These are phyloP conservation scores for Clupea harengus DNA, from an alignment of 2,113 vertebrate species.

Conservation along the genomic window DNA sequence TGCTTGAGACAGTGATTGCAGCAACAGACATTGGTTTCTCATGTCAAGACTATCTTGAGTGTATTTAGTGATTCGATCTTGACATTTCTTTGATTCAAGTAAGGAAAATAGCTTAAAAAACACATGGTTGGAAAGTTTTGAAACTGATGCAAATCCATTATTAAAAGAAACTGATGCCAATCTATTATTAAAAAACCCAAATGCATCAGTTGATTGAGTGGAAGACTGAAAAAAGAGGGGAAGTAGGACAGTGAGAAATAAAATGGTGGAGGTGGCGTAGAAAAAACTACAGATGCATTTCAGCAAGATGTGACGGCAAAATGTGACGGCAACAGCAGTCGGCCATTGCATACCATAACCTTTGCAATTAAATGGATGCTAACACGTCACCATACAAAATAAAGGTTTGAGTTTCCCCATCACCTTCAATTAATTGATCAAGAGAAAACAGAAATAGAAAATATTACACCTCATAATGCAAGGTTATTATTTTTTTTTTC, in stretches of 20 bases:
- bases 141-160: not conserved
- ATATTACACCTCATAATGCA: no score
- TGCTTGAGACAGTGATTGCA: not conserved
- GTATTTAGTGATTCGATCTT: not conserved
- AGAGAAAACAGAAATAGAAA: no score
- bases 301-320: no score
- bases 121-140: not conserved
- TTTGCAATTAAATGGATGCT: no score
- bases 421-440: no score
- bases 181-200: not conserved
- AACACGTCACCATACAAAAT: no score
- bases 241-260: not conserved
- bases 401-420: no score
- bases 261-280: no score
- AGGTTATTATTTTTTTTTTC: no score
- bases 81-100: not conserved
- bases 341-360: no score
- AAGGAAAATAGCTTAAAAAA: not conserved
- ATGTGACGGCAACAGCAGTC: no score
- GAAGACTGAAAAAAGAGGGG: not conserved
- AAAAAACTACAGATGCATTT: not conserved
- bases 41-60: not conserved
- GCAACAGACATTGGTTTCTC: not conserved
- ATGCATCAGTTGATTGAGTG: not conserved
- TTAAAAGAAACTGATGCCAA: not conserved